Percentiles rank a stretch among this genome's conserved stretches.
Evolutionary conservation across 2,113 vertebrate species (phyloP).

Genomic region (Cervus canadensis): DNA sequence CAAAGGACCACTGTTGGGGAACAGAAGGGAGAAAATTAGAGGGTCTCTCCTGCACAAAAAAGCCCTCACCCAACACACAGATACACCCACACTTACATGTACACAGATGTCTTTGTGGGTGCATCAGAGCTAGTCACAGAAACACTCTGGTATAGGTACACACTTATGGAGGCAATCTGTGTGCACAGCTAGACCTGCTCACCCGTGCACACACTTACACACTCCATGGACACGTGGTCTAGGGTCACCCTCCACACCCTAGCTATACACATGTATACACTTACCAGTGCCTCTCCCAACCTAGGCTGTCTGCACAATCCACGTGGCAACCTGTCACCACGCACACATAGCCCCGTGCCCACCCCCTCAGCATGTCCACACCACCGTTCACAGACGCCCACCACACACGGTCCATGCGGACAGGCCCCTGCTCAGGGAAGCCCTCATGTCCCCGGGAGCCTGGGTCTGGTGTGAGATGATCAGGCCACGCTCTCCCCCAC

Average conservation of each 20-base stretch:
- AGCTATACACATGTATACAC: neutral
- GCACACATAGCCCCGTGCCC: neutral
- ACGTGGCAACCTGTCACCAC: neutral
- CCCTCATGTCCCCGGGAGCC: neutral
- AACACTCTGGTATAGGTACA: neutral
- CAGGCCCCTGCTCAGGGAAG: neutral
- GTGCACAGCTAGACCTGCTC: neutral
- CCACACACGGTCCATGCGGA: no score
- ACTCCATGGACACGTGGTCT: neutral
- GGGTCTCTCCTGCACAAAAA: neutral
- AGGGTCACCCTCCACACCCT: neutral
- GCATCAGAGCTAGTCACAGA: neutral
- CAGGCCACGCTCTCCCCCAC: neutral
- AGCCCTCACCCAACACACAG: neutral
- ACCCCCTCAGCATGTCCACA: neutral
- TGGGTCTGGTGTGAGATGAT: neutral
- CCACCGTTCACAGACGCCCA: neutral
- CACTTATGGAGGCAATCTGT: neutral
- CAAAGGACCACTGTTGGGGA: slow-evolving; percentile 90
- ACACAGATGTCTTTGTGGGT: no score
- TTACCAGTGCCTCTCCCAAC: neutral
- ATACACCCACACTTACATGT: neutral
- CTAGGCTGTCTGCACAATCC: neutral
- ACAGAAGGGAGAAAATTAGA: neutral
- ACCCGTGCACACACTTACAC: neutral